Conservation (phyloP, 2,113 vertebrate species). For the Sinocyclocheilus anophthalmus region DNA sequence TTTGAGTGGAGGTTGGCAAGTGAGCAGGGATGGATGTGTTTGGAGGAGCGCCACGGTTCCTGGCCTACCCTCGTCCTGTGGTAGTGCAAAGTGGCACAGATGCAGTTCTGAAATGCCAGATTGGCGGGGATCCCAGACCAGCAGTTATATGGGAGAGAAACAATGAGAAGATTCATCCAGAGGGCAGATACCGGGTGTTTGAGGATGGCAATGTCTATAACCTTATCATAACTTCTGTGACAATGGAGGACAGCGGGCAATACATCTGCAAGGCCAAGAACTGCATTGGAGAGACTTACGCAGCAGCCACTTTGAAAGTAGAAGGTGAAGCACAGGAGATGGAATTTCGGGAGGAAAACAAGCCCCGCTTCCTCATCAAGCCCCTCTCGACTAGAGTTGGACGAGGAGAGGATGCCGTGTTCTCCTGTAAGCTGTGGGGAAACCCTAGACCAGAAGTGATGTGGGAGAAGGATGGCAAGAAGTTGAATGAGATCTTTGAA, state of each 20-base stretch:
- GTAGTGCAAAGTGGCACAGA: constrained; percentile 84
- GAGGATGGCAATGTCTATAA: constrained; percentile 89
- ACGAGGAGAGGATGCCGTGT: constrained; percentile 85
- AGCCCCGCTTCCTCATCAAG: constrained; percentile 83
- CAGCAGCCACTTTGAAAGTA: constrained; percentile 87
- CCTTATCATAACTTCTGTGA: constrained; percentile 82
- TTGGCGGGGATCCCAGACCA: constrained; percentile 86
- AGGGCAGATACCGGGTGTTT: constrained; percentile 82
- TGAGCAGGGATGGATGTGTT: constrained; percentile 81
- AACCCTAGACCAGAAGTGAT: constrained; percentile 81
- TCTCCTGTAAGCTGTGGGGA: constrained; percentile 87
- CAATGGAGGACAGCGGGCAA: constrained; percentile 86
- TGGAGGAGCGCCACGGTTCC: constrained; percentile 89
- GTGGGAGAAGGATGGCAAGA: constrained; percentile 93
- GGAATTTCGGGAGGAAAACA: constrained; percentile 74
- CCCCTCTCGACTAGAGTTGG: constrained; percentile 83
- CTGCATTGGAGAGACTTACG: constrained; percentile 89
- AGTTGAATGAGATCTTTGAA: constrained; percentile 91
- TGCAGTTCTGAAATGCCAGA: constrained; percentile 89
- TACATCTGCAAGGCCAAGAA: constrained; percentile 96
- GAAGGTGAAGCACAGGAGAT: constrained; percentile 80
- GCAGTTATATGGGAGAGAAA: constrained; percentile 91
- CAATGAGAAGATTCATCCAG: constrained; percentile 79
- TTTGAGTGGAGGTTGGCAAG: constrained; percentile 55
- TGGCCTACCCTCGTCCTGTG: constrained; percentile 90